Evolutionary conservation across 2,888 invertebrate genomes (phyloP), one percentile per base, ranked within the genome.

Genomic region (Heteropelma amictum): DNA sequence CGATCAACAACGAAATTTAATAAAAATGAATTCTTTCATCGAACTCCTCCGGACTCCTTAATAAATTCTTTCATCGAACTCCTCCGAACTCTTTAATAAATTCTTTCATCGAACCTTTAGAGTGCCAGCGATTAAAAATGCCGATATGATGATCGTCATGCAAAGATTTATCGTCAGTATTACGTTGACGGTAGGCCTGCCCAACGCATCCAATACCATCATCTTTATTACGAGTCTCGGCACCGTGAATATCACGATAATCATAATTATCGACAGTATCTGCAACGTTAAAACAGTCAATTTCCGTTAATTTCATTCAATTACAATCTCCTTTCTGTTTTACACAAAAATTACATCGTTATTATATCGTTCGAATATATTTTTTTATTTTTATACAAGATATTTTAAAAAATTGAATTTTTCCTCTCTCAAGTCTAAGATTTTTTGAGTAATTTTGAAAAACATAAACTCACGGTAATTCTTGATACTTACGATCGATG

Each of bases 101-200:
- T 14, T 1, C 23, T 30, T 0, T 12, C 2, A 1, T 84, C 86
- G 90, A 91, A 96, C 96, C 93, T 93, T 95, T 42, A 93, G 83
- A 3, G 94, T 93, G 73, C 96, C 96, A 60, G 93, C 89, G 35
- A 96, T 93, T 81, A 96, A 92, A 1, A 96, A 90, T n/a, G 91
- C 87, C 47, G 95, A 95, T 86, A 96, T 94, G 72, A 96, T 89
- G 73, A 96, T 94, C 3, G 96, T 96, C 93, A 96, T 95, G 81
- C 93, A 92, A 68, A 96, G 91, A 89, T 95, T 96, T 79, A 96
- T 92, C 7, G 93, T 93, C 77, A 96, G 90, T 81, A 96, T 95
- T 77, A 96, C 94, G 90, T 93, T 93, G 72, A 95, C 94, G 92
- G 91, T 91, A 83, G 91, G 91, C 82, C 93, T 92, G 82, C 94